Evolutionary conservation across 2,888 invertebrate species (phyloP), one percentile per base, ranked within the genome.

Genomic region (Caenorhabditis becei): DNA sequence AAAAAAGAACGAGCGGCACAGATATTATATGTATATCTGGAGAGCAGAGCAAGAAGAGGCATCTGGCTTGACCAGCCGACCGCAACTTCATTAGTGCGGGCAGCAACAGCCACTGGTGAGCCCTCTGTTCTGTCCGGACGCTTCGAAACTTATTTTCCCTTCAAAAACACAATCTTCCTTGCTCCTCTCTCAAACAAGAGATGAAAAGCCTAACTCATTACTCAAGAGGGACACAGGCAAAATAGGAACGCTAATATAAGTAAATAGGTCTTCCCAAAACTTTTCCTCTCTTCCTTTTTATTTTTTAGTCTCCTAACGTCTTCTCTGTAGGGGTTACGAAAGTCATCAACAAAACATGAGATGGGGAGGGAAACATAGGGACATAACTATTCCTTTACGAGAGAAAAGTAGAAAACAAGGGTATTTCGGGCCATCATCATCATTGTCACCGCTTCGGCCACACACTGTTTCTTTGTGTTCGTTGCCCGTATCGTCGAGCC

Each of bases 401-500:
- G 49, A 49, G 20, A 47, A 49, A 44, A 28, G 28, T 18, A 44
- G 32, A 49, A 63, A 49, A 62, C 24, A 44, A 62, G 24, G 24
- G 16, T 41, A 10, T 47, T 41, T 26, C 47, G 20, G 24, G 8
- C 47, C 44, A 54, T 26, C 54, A 23, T 16, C 28, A 23, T 24
- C 53, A 67, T 56, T 67, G 10, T 53, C 26, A 24, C n/a, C 14
- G 58, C 23, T 26, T 28, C 37, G 23, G n/a, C 35, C 70, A 63
- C 58, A 35, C 58, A 72, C 37, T 70, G 63, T 63, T 35, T 65
- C 72, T 58, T 72, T 58, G 58, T 49, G 63, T 63, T 63, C 71
- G 54, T 54, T 41, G 7, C 14, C 14, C 41, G 41, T 10, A 3
- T 63, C 35, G 20, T 54, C 71, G 62, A 54, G 53, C 26, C 41